phyloP scores from a whole-genome alignment of 2,113 vertebrate genomes.

The Microcebus murinus region DNA sequence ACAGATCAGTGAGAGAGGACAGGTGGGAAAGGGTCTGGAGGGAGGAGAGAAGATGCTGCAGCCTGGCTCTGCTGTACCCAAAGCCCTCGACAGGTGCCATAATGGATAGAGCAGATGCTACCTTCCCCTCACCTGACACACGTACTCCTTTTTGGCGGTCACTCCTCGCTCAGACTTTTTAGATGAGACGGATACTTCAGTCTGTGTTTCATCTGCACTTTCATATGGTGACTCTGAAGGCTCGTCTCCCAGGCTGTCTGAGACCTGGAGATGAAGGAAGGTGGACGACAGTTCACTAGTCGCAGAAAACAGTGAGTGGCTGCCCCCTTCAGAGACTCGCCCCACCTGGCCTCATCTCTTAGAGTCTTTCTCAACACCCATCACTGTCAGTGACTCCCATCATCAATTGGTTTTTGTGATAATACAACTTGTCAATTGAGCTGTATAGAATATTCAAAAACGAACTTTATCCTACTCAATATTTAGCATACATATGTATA shows the following conservation, averaged over 20 bases:
- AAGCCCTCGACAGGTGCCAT: not conserved
- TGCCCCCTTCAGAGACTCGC: not conserved
- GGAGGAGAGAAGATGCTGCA: not conserved
- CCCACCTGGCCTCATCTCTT: not conserved
- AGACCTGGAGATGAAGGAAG: slow-evolving; percentile 88
- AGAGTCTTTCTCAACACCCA: not conserved
- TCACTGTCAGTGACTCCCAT: not conserved
- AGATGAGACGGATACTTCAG: slow-evolving; percentile 85
- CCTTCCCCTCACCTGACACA: slow-evolving; percentile 92
- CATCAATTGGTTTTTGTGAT: not conserved
- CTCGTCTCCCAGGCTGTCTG: slow-evolving; percentile 90
- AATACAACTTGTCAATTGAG: not conserved
- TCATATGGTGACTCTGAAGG: slow-evolving; percentile 94
- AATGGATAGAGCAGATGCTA: not conserved
- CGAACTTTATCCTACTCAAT: not conserved
- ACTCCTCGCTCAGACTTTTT: slow-evolving; percentile 92
- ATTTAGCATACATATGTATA: not conserved
- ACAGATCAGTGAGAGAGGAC: not conserved
- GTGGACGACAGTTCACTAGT: slow-evolving; percentile 74
- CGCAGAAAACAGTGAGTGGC: not conserved
- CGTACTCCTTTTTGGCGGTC: slow-evolving; percentile 91
- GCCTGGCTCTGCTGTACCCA: no score
- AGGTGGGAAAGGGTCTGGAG: not conserved
- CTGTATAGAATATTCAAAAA: not conserved
- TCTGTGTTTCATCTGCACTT: slow-evolving; percentile 92